phyloP scores from a whole-genome alignment of 2,888 invertebrate species.

The Orgyia antiqua region DNA sequence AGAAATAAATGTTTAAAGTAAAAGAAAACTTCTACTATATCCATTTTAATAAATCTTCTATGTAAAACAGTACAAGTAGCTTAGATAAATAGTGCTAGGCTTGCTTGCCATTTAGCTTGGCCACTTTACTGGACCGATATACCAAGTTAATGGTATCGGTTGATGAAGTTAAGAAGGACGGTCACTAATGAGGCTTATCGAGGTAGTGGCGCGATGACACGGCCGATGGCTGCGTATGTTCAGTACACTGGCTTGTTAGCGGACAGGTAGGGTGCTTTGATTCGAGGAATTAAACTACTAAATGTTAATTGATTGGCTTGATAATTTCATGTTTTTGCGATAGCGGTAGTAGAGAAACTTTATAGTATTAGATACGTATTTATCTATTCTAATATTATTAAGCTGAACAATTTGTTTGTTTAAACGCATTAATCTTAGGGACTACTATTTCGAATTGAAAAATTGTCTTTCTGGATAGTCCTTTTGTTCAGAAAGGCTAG shows the following conservation, averaged over 20 bases:
- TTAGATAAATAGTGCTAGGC: slow-evolving; percentile 12
- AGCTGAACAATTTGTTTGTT: too few relatives aligned
- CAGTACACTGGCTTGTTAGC: slow-evolving; percentile 54
- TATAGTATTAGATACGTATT: not conserved
- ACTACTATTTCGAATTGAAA: too few relatives aligned
- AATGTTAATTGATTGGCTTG: slow-evolving; percentile 26
- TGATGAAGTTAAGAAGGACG: slow-evolving; percentile 59
- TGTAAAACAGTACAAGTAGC: too few relatives aligned
- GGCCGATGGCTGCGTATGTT: slow-evolving; percentile 56
- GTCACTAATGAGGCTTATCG: slow-evolving; percentile 71
- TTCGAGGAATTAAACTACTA: slow-evolving; percentile 26
- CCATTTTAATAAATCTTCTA: too few relatives aligned
- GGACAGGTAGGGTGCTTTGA: slow-evolving; percentile 31
- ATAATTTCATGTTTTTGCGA: slow-evolving; percentile 19
- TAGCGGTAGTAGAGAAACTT: not conserved
- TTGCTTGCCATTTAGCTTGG: slow-evolving; percentile 25
- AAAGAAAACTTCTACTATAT: too few relatives aligned
- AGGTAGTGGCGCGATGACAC: slow-evolving; percentile 56
- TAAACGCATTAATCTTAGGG: too few relatives aligned
- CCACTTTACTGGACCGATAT: slow-evolving; percentile 23
- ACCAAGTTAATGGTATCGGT: slow-evolving; percentile 36
- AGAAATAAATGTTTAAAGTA: too few relatives aligned
- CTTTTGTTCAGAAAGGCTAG: too few relatives aligned
- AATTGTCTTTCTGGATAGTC: too few relatives aligned
- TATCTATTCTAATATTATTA: not conserved